Conservation (phyloP, 2,888 invertebrate species). For the Tanaodytes sp. region DNA sequence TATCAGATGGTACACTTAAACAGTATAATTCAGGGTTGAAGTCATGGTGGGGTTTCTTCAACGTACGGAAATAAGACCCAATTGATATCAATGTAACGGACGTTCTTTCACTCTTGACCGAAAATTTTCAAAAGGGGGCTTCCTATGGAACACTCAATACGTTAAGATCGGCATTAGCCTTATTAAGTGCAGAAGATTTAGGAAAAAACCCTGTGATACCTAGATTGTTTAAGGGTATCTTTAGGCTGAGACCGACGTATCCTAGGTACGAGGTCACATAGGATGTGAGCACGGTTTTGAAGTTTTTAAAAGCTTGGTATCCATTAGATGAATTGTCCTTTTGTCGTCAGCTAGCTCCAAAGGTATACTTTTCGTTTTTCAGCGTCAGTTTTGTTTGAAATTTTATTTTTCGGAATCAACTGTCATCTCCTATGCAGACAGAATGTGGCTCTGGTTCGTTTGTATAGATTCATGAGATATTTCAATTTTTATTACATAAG, state of each 20-base stretch:
- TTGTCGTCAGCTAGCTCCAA: too few relatives aligned
- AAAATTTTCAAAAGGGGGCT: background rate
- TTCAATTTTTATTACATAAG: too few relatives aligned
- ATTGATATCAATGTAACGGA: background rate
- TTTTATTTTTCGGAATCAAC: too few relatives aligned
- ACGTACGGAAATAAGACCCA: background rate
- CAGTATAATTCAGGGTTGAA: conserved; percentile 27
- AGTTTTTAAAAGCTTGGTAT: too few relatives aligned
- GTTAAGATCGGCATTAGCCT: background rate
- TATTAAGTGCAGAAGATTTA: background rate
- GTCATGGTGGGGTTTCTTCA: conserved; percentile 15
- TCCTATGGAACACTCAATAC: background rate
- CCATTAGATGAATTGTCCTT: too few relatives aligned
- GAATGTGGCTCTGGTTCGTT: too few relatives aligned
- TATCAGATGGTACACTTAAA: conserved; percentile 26
- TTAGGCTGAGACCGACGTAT: conserved; percentile 51
- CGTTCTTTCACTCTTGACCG: background rate
- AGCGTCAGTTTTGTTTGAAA: too few relatives aligned
- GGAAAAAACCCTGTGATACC: background rate
- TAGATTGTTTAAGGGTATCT: conserved; percentile 55
- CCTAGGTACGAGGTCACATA: conserved; percentile 59
- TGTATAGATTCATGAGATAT: too few relatives aligned
- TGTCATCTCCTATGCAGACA: too few relatives aligned
- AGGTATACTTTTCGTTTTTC: too few relatives aligned
- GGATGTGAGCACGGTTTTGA: too few relatives aligned